These are phyloP conservation scores for Aethes cnicana DNA, from an alignment of 2,888 invertebrate genomes.

Conservation along the genomic window DNA sequence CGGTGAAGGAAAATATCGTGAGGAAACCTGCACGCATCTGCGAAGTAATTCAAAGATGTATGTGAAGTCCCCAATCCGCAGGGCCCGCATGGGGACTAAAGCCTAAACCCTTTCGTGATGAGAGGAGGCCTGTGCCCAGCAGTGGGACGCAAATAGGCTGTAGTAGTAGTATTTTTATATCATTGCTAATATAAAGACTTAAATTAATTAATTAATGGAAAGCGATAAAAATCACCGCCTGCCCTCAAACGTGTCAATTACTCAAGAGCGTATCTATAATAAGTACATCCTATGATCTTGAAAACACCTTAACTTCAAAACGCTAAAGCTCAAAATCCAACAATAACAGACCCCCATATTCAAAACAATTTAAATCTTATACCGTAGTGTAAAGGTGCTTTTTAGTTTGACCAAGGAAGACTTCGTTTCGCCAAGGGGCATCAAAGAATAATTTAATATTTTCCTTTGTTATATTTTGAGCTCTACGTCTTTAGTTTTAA, in stretches of 20 bases:
- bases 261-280: constrained; percentile 7
- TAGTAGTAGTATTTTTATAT: too few relatives aligned
- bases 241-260: constrained; percentile 22
- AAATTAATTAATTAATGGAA: not conserved
- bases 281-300: not conserved
- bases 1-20: too few relatives aligned
- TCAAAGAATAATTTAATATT: constrained; percentile 13
- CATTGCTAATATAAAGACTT: not conserved
- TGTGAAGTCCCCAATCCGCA: too few relatives aligned
- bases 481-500: not conserved
- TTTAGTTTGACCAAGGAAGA: not conserved
- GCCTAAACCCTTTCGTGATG: too few relatives aligned
- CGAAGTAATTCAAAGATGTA: too few relatives aligned
- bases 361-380: constrained; percentile 7
- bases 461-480: not conserved
- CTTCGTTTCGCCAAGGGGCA: not conserved
- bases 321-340: not conserved
- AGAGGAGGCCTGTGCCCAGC: too few relatives aligned
- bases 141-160: too few relatives aligned
- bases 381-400: not conserved
- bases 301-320: not conserved
- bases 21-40: too few relatives aligned
- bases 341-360: not conserved
- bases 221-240: not conserved
- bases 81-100: too few relatives aligned